These are phyloP conservation scores for Xiphydria camelus DNA, from an alignment of 2,888 invertebrate genomes.

Conservation along the genomic window DNA sequence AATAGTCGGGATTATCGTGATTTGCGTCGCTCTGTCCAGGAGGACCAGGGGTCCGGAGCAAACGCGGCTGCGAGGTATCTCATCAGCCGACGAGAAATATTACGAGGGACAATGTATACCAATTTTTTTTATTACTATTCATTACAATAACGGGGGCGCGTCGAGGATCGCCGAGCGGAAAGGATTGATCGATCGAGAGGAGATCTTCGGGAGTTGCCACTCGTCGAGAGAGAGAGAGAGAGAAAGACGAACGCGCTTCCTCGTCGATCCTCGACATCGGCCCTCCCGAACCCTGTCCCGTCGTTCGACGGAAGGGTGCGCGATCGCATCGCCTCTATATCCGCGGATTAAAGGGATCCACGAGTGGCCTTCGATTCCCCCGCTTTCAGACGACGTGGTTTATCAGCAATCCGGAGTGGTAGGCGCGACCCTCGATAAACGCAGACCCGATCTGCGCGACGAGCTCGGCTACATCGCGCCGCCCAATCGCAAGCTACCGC, in stretches of 20 bases:
- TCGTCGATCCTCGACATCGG: too few species aligned
- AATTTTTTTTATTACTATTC: conserved; percentile 29
- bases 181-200: too few species aligned
- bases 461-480: conserved; percentile 92
- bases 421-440: conserved; percentile 78
- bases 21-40: conserved; percentile 85
- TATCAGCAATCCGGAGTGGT: conserved; percentile 82
- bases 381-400: conserved; percentile 86
- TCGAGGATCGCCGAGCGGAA: too few species aligned
- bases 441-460: conserved; percentile 80
- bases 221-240: too few species aligned
- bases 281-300: too few species aligned
- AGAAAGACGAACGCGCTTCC: too few species aligned
- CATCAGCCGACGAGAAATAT: conserved; percentile 57
- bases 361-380: too few species aligned
- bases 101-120: conserved; percentile 58
- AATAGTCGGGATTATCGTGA: conserved; percentile 86
- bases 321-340: too few species aligned
- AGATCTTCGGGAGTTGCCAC: too few species aligned
- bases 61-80: conserved; percentile 75
- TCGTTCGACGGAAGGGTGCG: too few species aligned
- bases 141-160: not conserved
- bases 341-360: too few species aligned
- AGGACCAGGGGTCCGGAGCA: conserved; percentile 69
- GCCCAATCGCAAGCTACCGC: conserved; percentile 88